Evolutionary conservation across 2,113 vertebrate genomes (phyloP).

Genomic region (Nothoprocta pentlandii): DNA sequence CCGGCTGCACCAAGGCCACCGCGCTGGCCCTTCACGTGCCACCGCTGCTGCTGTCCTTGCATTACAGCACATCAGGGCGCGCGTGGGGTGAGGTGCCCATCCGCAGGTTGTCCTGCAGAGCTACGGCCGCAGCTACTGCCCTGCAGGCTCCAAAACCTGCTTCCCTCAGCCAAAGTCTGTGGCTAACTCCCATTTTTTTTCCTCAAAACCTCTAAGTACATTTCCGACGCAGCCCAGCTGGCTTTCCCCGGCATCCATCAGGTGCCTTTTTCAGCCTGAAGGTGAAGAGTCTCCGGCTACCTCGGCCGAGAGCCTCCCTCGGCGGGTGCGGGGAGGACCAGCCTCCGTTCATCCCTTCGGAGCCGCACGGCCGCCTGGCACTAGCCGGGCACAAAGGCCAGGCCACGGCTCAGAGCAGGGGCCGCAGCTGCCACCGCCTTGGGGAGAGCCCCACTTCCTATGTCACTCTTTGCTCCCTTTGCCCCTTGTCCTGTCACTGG

Average conservation of each 20-base stretch:
- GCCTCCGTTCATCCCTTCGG: background rate
- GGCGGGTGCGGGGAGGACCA: background rate
- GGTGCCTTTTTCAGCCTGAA: background rate
- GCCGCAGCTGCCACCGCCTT: background rate
- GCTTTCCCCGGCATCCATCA: background rate
- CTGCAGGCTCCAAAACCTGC: background rate
- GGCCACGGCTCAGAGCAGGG: background rate
- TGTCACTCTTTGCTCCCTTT: too few relatives aligned
- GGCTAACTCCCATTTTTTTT: background rate
- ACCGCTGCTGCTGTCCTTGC: constrained; percentile 38
- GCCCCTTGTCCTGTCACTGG: too few relatives aligned
- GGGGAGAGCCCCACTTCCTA: background rate
- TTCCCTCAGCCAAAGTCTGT: background rate
- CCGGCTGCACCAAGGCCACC: background rate
- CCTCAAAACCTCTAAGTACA: background rate
- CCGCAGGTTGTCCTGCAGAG: constrained; percentile 1
- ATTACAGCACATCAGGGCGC: constrained; percentile 36
- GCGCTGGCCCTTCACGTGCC: background rate
- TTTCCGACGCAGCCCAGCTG: background rate
- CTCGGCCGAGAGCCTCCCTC: background rate
- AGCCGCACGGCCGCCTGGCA: background rate
- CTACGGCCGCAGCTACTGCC: background rate
- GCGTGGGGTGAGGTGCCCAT: constrained; percentile 8
- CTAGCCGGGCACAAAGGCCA: background rate
- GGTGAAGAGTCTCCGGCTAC: background rate